Evolutionary conservation across 2,888 invertebrate genomes (phyloP), one percentile per base, ranked within the genome.

Genomic region (Dysmachus trigonus): DNA sequence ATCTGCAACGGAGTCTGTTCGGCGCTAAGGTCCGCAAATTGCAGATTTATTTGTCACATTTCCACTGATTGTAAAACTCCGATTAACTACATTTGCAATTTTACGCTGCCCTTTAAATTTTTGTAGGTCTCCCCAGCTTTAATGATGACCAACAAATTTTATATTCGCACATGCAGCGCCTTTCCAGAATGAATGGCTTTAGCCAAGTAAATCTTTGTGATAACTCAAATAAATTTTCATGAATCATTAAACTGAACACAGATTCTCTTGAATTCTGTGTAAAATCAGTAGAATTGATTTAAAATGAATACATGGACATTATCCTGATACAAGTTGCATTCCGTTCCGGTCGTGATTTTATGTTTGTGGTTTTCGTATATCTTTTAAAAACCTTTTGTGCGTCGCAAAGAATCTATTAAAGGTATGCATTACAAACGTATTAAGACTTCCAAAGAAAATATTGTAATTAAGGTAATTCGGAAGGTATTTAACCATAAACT

Each of bases 1-100:
- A 33, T 35, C 31, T 33, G 31, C 31, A 15, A n/a, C 1, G 31
- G 15, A 35, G 33, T n/a, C 33, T 30, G 30, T 33, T 33, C 31
- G 8, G 7, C 33, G 73, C 31, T 35, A 27, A 18, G 27, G 27
- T 31, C 72, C 30, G 72, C 35, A 72, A 72, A 72, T 38, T 83
- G 30, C 31, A 47, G n/a, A 83, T 83, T 83, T 83, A 83, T 83
- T 72, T 83, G 72, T 22, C 41, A 41, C 72, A 83, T 62, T 72
- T 72, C 38, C 72, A 83, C 27, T 38, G 72, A 72, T 72, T 83
- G 30, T 72, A 83, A 41, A 72, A 10, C 62, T 30, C 8, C 31
- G 83, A 83, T 83, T 83, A 72, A 72, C 72, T 83, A n/a, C 41
- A 83, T 41, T 72, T 27, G 72, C n/a, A 22, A 15, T 72, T 38